phyloP scores from a whole-genome alignment of 1,140 invertebrate species.

The Elymnias hypermnestra region DNA sequence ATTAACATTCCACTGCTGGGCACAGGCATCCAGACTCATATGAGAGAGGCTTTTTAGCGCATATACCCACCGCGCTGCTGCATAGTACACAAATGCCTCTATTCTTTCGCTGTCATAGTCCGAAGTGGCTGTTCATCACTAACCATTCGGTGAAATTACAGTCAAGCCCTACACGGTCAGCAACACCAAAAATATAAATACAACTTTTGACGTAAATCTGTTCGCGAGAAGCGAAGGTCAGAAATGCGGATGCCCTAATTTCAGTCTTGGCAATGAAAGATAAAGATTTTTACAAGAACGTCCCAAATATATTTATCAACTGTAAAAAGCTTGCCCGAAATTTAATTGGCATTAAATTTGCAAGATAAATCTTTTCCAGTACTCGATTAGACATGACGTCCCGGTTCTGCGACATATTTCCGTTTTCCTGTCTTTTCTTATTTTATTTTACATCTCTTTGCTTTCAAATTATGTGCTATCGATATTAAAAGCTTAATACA shows the following conservation, averaged over 20 bases:
- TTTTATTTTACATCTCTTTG: not conserved
- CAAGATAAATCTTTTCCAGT: slow-evolving; percentile 37
- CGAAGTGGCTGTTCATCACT: no score
- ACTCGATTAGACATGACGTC: slow-evolving; percentile 13
- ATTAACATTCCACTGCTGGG: no score
- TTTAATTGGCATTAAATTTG: slow-evolving; percentile 48
- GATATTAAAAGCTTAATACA: no score
- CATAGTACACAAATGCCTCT: no score
- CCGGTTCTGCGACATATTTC: slow-evolving; percentile 2
- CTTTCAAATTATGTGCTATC: not conserved
- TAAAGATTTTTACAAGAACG: slow-evolving; percentile 27
- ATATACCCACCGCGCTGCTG: no score
- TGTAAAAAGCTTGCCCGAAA: slow-evolving; percentile 24
- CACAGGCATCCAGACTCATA: no score
- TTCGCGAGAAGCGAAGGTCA: not conserved
- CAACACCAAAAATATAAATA: no score
- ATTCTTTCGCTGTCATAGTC: no score
- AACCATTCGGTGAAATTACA: no score
- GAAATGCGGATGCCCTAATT: slow-evolving; percentile 19
- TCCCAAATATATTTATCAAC: slow-evolving; percentile 47
- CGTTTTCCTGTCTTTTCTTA: slow-evolving; percentile 3
- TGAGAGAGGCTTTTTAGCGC: no score
- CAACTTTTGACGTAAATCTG: no score
- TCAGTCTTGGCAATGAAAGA: slow-evolving; percentile 29
- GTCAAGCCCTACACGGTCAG: no score